phyloP scores from a whole-genome alignment of 2,888 invertebrate genomes.

The Callyntrura guangdongensis region DNA sequence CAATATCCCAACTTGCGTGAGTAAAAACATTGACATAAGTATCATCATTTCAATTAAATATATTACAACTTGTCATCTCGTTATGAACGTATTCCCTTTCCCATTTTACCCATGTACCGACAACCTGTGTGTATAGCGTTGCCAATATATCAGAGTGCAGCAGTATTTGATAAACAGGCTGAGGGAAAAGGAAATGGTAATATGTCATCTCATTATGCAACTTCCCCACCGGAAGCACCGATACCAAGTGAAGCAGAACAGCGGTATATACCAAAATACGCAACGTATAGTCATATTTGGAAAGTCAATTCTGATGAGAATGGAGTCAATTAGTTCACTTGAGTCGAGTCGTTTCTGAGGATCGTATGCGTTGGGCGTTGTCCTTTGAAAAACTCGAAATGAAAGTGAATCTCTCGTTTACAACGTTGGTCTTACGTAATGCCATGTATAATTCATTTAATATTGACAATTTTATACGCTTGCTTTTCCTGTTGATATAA shows the following conservation, averaged over 20 bases:
- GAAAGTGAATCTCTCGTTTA: no score
- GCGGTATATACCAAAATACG: slow-evolving; percentile 60
- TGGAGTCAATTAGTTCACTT: slow-evolving; percentile 39
- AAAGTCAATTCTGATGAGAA: slow-evolving; percentile 59
- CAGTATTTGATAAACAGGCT: not conserved
- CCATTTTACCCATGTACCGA: not conserved
- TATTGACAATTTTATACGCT: not conserved
- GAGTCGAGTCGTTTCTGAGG: not conserved
- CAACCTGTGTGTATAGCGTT: slow-evolving; percentile 37
- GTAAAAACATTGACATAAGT: slow-evolving; percentile 33
- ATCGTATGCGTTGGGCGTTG: slow-evolving; percentile 7
- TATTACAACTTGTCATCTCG: not conserved
- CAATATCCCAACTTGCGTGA: slow-evolving; percentile 73
- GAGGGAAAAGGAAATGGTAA: slow-evolving; percentile 37
- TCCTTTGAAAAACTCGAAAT: not conserved
- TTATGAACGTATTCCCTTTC: not conserved
- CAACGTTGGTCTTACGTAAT: no score
- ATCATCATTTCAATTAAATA: not conserved
- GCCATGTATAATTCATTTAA: no score
- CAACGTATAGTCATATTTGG: slow-evolving; percentile 56
- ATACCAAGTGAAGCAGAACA: slow-evolving; percentile 51
- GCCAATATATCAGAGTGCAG: slow-evolving; percentile 51
- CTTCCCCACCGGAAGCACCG: slow-evolving; percentile 26
- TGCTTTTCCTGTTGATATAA: not conserved
- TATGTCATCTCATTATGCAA: slow-evolving; percentile 15